Evolutionary conservation across 2,888 invertebrate species (phyloP).

Genomic region (Julus scandinavius): DNA sequence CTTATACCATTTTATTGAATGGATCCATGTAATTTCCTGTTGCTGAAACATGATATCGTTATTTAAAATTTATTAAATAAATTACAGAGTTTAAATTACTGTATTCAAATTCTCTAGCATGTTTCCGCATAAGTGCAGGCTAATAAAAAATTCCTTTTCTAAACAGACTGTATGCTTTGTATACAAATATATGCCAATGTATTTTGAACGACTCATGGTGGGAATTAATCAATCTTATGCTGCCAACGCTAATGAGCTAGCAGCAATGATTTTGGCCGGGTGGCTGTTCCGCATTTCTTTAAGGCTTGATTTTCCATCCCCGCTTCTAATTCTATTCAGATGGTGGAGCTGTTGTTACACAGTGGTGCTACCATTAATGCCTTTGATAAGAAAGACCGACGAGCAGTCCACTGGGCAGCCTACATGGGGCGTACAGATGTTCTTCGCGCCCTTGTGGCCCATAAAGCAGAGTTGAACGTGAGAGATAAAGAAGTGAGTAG

Average conservation of each 20-base stretch:
- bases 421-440: conserved; percentile 70
- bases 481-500: conserved; percentile 66
- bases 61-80: too few species aligned
- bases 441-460: conserved; percentile 62
- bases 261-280: neutral
- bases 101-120: too few species aligned
- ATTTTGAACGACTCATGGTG: neutral
- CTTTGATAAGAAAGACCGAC: conserved; percentile 73
- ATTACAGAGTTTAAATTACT: too few species aligned
- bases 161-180: neutral
- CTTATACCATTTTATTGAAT: neutral
- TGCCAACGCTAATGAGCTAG: neutral
- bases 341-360: conserved; percentile 70
- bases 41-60: too few species aligned
- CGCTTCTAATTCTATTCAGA: conserved; percentile 62
- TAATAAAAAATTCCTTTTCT: neutral
- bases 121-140: too few species aligned
- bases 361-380: conserved; percentile 73
- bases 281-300: neutral
- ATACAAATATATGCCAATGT: neutral
- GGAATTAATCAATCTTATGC: neutral
- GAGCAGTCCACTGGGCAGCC: conserved; percentile 74
- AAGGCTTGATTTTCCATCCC: neutral
- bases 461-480: conserved; percentile 66
- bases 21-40: too few species aligned